These are phyloP conservation scores for Philaenus spumarius DNA, from an alignment of 1,140 invertebrate genomes.

Conservation along the genomic window DNA sequence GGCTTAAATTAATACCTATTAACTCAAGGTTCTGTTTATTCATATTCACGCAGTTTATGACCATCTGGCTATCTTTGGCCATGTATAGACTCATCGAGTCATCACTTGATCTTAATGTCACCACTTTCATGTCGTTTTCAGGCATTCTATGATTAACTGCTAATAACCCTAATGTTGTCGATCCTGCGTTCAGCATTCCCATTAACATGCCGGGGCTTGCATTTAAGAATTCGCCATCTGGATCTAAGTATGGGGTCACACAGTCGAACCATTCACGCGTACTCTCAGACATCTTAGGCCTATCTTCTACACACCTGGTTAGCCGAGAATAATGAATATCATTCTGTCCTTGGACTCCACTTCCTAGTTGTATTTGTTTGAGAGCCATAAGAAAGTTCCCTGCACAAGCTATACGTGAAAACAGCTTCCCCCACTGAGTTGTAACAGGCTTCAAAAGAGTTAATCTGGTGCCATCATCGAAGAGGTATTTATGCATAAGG, in stretches of 20 bases:
- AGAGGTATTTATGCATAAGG: not conserved
- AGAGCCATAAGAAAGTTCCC: not conserved
- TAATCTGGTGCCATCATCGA: not conserved
- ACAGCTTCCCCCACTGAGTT: not conserved
- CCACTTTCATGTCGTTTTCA: no score
- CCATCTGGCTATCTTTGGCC: not conserved
- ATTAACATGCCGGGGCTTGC: slow-evolving; percentile 22
- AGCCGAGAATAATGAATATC: not conserved
- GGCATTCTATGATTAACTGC: no score
- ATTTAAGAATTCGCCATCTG: not conserved
- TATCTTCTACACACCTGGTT: not conserved
- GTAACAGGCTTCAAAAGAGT: not conserved
- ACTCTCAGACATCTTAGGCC: not conserved
- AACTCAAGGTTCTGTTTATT: no score
- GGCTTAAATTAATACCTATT: not conserved
- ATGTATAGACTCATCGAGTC: slow-evolving; percentile 6
- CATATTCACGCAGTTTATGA: not conserved
- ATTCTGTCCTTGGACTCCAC: no score
- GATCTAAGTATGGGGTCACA: not conserved
- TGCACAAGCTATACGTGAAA: not conserved
- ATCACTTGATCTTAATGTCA: slow-evolving; percentile 10
- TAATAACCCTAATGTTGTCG: slow-evolving; percentile 11
- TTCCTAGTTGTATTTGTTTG: not conserved
- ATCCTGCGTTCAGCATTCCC: slow-evolving; percentile 20
- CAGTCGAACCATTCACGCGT: not conserved